Base-by-base conservation (phyloP, 2,888 invertebrate genomes). In the Cheilosia soror region DNA sequence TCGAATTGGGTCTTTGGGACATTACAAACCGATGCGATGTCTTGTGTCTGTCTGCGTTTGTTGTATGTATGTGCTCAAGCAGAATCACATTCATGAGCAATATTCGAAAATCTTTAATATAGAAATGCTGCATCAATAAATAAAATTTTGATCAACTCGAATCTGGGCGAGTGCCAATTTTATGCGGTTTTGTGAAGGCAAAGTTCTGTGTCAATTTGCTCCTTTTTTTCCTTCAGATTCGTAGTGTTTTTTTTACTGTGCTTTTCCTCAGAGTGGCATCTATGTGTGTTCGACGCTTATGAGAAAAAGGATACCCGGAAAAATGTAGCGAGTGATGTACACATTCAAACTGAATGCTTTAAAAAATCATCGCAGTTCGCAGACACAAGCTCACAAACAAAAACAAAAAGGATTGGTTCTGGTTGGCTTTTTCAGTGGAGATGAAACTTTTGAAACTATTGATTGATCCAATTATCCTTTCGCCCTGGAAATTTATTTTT, bases 121-220 rank as follows among this genome's bases (percentile, higher is more conserved):
- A 75, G 69, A 75, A 80, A 84, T 84, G 55, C 84, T 75, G 84
- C 84, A 84, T 80, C 80, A 80, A 84, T 84, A 80, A 80, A 84
- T 75, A 84, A 84, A 84, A 84, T 75, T 80, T 80, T 84, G 79
- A 84, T 84, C 80, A 80, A 84, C 84, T 80, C 65, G 15, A 84
- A 58, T 75, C 60, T 84, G 84, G 84, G 31, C 49, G 47, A 33
- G 75, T 75, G 84, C 84, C 84, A 84, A 80, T 75, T 80, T 80
- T 55, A 49, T 80, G 84, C 55, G 80, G 80, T 80, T 84, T 75
- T 80, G 42, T 20, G 55, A 83, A 69, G 68, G 73, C 79, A 83
- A 83, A 83, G 83, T 83, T 83, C 63, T 57, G 68, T 73, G 68
- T 83, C 68, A 62, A 82, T 77, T 82, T 77, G 25, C 49, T 76